Conservation (phyloP, 2,888 invertebrate species). For the Erannis defoliaria region DNA sequence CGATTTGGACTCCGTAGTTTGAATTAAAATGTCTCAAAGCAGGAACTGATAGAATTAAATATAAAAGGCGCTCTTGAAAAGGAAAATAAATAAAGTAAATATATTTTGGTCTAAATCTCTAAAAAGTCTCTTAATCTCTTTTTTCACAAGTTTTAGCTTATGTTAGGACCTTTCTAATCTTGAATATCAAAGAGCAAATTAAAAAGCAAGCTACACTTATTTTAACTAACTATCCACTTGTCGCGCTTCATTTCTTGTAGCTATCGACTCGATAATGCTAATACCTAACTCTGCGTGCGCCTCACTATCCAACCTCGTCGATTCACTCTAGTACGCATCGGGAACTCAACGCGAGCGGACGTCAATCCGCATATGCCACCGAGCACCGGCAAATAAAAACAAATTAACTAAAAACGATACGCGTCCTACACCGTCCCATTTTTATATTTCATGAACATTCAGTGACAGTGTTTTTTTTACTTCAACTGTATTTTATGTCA, state of each 20-base stretch:
- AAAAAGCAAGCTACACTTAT: not conserved
- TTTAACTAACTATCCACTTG: constrained; percentile 43
- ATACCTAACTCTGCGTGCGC: constrained; percentile 71
- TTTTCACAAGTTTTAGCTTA: not conserved
- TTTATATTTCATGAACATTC: constrained; percentile 56
- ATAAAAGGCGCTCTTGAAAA: too few relatives aligned
- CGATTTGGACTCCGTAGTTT: too few relatives aligned
- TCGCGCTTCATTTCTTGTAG: constrained; percentile 49
- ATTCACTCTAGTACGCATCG: constrained; percentile 76
- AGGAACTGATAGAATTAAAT: too few relatives aligned
- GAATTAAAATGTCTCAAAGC: not conserved
- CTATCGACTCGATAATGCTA: constrained; percentile 73
- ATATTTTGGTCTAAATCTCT: too few relatives aligned
- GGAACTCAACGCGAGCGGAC: constrained; percentile 61
- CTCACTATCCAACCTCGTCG: constrained; percentile 69
- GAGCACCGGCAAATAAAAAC: constrained; percentile 64
- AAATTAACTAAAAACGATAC: constrained; percentile 60
- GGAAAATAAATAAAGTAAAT: too few relatives aligned
- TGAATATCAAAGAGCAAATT: not conserved
- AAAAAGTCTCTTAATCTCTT: too few relatives aligned
- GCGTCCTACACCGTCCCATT: constrained; percentile 74
- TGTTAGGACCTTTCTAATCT: not conserved
- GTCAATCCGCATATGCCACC: constrained; percentile 50
- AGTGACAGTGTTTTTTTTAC: constrained; percentile 59
- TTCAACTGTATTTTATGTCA: constrained; percentile 16